Conservation (phyloP, 2,888 invertebrate genomes). For the Lasioglossum pauxillum region DNA sequence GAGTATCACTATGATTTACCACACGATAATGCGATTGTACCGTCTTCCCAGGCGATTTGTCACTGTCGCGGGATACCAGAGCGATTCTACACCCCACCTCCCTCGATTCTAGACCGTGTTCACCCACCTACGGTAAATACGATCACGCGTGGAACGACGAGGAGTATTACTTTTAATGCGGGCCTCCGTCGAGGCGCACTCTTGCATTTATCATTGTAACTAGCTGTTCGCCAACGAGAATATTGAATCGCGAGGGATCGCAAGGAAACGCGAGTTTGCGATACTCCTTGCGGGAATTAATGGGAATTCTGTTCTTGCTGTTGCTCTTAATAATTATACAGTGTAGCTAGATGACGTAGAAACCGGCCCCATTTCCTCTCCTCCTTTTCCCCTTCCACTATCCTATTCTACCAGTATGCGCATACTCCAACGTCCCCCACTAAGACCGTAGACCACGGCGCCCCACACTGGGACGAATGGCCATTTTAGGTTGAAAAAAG, state of each 20-base stretch:
- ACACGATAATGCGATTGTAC: slow-evolving; percentile 50
- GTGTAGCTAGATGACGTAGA: too few relatives aligned
- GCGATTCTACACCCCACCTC: slow-evolving; percentile 1
- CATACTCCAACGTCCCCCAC: too few relatives aligned
- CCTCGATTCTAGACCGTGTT: not conserved
- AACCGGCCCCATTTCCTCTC: too few relatives aligned
- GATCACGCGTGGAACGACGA: not conserved
- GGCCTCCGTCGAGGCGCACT: not conserved
- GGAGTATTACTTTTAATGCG: slow-evolving; percentile 17
- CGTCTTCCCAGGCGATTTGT: slow-evolving; percentile 52
- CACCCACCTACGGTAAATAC: slow-evolving; percentile 36
- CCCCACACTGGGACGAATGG: too few relatives aligned
- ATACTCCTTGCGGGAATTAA: not conserved
- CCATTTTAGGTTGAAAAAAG: too few relatives aligned
- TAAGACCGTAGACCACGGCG: too few relatives aligned
- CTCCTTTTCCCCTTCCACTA: too few relatives aligned
- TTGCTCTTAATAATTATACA: not conserved
- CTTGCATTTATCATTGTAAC: slow-evolving; percentile 11
- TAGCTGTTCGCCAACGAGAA: not conserved
- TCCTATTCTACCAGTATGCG: too few relatives aligned
- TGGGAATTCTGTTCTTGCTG: not conserved
- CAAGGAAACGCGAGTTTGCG: not conserved
- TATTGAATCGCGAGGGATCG: not conserved
- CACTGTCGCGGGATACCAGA: slow-evolving; percentile 37
- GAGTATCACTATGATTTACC: slow-evolving; percentile 55